Evolutionary conservation across 2,888 invertebrate genomes (phyloP).

Genomic region (Thereva nobilitata): DNA sequence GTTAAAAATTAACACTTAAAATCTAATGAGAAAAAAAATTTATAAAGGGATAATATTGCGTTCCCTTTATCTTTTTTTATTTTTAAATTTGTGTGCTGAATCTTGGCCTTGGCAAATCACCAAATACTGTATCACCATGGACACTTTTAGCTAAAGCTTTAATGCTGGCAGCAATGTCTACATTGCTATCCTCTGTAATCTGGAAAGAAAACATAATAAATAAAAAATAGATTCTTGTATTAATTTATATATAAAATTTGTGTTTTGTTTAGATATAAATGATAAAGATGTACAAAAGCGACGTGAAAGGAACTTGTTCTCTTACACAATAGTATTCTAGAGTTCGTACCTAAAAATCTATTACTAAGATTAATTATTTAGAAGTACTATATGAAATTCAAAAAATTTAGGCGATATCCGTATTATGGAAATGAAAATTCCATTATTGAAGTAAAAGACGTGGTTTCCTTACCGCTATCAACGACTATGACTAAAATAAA

Average conservation of each 20-base stretch:
- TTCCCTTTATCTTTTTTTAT: not conserved
- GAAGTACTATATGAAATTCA: no score
- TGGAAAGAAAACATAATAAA: constrained; percentile 43
- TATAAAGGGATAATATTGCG: constrained; percentile 23
- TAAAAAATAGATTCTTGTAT: not conserved
- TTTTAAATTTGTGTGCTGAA: constrained; percentile 81
- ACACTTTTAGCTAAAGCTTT: constrained; percentile 90
- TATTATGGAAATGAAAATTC: no score
- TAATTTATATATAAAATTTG: not conserved
- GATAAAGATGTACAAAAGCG: no score
- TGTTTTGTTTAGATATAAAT: not conserved
- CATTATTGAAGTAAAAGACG: no score
- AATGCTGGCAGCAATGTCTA: constrained; percentile 88
- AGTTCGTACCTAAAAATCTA: no score
- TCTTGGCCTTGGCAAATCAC: constrained; percentile 83
- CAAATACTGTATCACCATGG: constrained; percentile 84
- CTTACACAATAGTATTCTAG: no score
- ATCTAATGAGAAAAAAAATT: constrained; percentile 28
- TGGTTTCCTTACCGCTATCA: no score
- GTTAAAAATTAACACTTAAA: constrained; percentile 29
- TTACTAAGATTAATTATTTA: no score
- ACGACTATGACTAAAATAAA: no score
- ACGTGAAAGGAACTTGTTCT: no score
- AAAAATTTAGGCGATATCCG: no score
- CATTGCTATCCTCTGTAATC: constrained; percentile 63